A percentile compares a stretch with the other conserved stretches of the same genome.
Conservation (phyloP, 2,888 invertebrate species). For the Drosophila anomalipes region DNA sequence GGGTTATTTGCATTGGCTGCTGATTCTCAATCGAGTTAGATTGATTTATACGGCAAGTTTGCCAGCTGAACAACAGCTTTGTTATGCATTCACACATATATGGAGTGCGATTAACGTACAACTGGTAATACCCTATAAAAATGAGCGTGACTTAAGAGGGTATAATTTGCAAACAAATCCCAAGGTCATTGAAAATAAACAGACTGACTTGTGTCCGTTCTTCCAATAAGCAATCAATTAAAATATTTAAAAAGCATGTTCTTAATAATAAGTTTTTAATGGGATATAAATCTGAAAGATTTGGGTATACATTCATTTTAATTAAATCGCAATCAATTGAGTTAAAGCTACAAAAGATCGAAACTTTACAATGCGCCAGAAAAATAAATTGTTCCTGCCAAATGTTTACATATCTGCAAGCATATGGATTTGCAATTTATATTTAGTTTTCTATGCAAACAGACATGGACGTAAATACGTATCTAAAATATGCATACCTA, state of each 20-base stretch:
- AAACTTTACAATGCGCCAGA: slow-evolving; percentile 5
- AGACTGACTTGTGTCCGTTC: background rate
- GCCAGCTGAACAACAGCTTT: slow-evolving; percentile 3
- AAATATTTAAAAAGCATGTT: background rate
- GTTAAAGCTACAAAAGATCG: background rate
- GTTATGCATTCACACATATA: background rate
- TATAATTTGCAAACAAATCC: background rate
- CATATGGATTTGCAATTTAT: background rate
- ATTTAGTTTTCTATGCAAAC: background rate
- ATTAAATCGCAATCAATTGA: background rate
- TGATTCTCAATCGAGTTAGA: slow-evolving; percentile 28
- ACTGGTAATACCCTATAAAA: background rate
- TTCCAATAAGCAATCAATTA: background rate
- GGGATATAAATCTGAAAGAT: background rate
- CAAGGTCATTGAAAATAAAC: background rate
- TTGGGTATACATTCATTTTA: background rate
- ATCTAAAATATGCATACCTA: background rate
- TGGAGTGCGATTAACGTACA: slow-evolving; percentile 13
- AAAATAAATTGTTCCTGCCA: slow-evolving; percentile 17
- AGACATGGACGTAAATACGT: background rate
- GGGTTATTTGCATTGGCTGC: slow-evolving; percentile 42
- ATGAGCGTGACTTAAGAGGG: background rate
- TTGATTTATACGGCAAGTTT: slow-evolving; percentile 39
- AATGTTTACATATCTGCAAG: slow-evolving; percentile 4
- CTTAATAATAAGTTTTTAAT: background rate